Evolutionary conservation across 2,113 vertebrate genomes (phyloP).

Genomic region (Hydropotes inermis): DNA sequence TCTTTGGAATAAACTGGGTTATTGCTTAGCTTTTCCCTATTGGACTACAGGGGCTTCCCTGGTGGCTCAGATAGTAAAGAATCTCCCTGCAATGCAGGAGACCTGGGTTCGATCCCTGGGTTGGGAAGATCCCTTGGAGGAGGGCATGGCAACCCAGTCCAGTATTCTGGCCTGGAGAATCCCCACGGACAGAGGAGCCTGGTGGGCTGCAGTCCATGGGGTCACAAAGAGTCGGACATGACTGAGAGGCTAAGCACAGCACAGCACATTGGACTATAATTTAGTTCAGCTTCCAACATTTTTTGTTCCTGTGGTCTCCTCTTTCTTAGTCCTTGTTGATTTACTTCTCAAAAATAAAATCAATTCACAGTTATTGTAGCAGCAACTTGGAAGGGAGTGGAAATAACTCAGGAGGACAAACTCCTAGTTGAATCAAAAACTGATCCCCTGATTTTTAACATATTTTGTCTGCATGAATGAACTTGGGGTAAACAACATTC

Average conservation of each 20-base stretch:
- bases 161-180: not conserved
- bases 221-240: accelerated
- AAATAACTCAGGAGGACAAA: too few species aligned
- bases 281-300: not conserved
- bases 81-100: not conserved
- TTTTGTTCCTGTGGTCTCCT: not conserved
- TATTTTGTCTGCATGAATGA: not conserved
- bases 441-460: not conserved
- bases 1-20: not conserved
- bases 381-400: too few species aligned
- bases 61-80: not conserved
- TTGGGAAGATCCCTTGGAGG: not conserved
- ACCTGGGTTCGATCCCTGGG: not conserved
- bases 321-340: not conserved
- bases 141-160: not conserved
- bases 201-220: not conserved
- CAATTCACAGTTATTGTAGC: not conserved
- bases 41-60: not conserved
- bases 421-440: not conserved
- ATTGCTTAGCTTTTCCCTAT: not conserved
- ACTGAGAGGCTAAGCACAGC: not conserved
- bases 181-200: not conserved
- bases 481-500: not conserved
- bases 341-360: not conserved
- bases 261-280: not conserved